Conservation (phyloP, 2,888 invertebrate genomes). For the Chalcis sispes region DNA sequence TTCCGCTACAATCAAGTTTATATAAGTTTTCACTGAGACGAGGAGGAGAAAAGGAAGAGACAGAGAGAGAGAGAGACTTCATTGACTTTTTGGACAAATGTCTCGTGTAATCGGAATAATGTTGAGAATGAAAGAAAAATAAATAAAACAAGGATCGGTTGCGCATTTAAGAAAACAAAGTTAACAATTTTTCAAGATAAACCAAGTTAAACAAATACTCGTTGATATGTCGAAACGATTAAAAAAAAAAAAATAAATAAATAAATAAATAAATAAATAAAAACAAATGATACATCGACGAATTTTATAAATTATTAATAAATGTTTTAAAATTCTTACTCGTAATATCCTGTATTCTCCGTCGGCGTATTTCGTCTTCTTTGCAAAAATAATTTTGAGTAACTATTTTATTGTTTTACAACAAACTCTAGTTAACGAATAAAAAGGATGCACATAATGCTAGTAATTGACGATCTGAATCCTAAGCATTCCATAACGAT, state of each 20-base stretch:
- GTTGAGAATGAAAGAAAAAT: not conserved
- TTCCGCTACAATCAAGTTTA: slow-evolving; percentile 33
- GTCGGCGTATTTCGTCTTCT: slow-evolving; percentile 11
- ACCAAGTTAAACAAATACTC: no score
- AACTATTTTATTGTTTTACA: slow-evolving; percentile 18
- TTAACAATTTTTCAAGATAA: no score
- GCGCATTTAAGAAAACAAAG: not conserved
- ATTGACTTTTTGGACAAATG: slow-evolving; percentile 34
- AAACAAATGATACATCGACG: not conserved
- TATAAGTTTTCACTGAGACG: slow-evolving; percentile 31
- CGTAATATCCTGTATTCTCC: not conserved
- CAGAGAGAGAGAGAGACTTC: not conserved
- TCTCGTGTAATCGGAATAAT: slow-evolving; percentile 34
- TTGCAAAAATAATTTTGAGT: not conserved
- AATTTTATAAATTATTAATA: not conserved
- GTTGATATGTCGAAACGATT: no score
- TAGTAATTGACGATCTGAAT: slow-evolving; percentile 67
- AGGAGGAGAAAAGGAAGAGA: not conserved
- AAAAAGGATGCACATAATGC: slow-evolving; percentile 67
- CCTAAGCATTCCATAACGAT: slow-evolving; percentile 71
- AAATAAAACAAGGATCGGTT: not conserved
- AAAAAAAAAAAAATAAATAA: no score
- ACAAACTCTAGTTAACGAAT: slow-evolving; percentile 30
- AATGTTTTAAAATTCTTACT: slow-evolving; percentile 7
- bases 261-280: not conserved